Evolutionary conservation across 2,113 vertebrate species (phyloP), one percentile per base, ranked within the genome.

Genomic region (Haliaeetus leucogaster): DNA sequence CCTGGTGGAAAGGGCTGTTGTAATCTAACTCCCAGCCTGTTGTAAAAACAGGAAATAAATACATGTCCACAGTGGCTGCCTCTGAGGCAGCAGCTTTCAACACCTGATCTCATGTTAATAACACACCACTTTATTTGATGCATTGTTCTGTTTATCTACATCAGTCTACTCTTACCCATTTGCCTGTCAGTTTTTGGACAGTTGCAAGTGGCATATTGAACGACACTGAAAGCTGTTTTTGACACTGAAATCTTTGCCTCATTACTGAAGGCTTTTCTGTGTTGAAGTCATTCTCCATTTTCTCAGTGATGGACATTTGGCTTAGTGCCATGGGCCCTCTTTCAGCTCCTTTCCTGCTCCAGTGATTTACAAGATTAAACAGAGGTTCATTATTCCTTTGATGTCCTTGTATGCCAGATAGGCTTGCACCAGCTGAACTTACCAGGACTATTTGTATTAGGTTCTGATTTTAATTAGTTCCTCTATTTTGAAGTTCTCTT

Each of bases 321-420:
- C 91, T 79, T 89, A 42, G 22, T 84, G 93, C 96, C 97, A 84
- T 0, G 1, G 56, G 29, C 34, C 61, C 59, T 80, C 89, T 96
- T 94, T 96, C 94, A 90, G 76, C 52, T 84, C 43, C 72, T 86
- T 94, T 93, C 85, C 80, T 96, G 95, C 93, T 95, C 72, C 92
- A 97, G 56, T 94, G 96, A 94, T 96, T 97, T 96, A 92, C 90
- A 94, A 90, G 93, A 95, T 97, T 93, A 96, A 95, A 91, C 67
- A 82, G 80, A n/a, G 72, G 82, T 94, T 95, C 86, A 56, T 93
- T 96, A 86, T 82, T 84, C 72, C 79, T 97, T 97, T 96, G 93
- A 97, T 97, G 90, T 96, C 82, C 82, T 92, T 92, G 70, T 67
- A 47, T 50, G 50, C 50, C 91, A 93, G 72, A 74, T 72, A 96